Evolutionary conservation across 92 coral and sea anemone species (phyloP), one percentile per base, ranked within the genome.

Genomic region (Ricordea florida): DNA sequence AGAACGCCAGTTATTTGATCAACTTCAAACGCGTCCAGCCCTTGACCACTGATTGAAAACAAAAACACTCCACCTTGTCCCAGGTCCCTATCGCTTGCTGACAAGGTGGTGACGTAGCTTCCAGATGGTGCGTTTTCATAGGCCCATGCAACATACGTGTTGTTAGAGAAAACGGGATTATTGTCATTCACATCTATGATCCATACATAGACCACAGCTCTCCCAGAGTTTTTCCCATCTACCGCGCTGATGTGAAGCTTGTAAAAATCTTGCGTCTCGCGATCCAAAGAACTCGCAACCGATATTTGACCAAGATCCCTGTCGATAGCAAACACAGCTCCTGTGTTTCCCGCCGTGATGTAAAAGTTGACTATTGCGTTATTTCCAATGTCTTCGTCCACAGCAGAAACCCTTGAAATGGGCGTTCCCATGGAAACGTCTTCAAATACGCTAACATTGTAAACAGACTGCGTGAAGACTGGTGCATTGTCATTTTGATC

Each of bases 401-500:
- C 49, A 2, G 99, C 99, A 1, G 79, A 63, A 36, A 96, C 97
- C 15, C 76, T 83, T 6, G 81, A 43, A 16, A 92, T 63, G 15
- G 63, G 74, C 2, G 81, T 83, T 0, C 87, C 93, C 10, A 59
- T 62, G 8, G 78, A 42, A 11, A 72, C 80, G 42, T 92, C 88
- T 35, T 96, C 99, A 26, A 26, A 73, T 31, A 89, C 85, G 10
- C 83, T 82, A 0, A 77, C 82, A 31, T 80, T 85, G 72, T 96
- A 96, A 22, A 20, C 60, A 8, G 50, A 17, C n/a, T 48, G 76
- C 57, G 82, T 66, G 65, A 96, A 96, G 10, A 62, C 56, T 7
- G 99, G 99, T 6, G 89, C 64, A 44, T 78, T 76, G 62, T 96
- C 99, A 62, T 96, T 96, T 30, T 82, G 79, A 35, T 96, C 99